These are phyloP conservation scores for Ctenomys sociabilis DNA, from an alignment of 2,113 vertebrate genomes.

Conservation along the genomic window DNA sequence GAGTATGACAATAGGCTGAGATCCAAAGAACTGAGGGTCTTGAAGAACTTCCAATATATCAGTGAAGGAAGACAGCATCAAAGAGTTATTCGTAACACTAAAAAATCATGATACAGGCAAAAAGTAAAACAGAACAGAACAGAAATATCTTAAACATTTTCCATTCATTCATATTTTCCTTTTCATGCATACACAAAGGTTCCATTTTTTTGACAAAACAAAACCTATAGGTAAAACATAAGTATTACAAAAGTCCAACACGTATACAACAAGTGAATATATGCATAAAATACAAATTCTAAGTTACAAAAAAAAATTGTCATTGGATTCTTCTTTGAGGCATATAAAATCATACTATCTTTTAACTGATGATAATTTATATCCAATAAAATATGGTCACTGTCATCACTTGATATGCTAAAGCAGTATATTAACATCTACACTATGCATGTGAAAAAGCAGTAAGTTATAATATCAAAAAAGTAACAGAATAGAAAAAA, in stretches of 20 bases:
- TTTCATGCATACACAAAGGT: background rate
- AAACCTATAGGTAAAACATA: background rate
- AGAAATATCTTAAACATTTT: conserved; percentile 2
- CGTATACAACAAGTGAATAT: background rate
- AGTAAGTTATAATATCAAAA: background rate
- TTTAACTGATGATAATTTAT: background rate
- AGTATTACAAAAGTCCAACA: background rate
- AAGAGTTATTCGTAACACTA: background rate
- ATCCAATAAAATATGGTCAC: background rate
- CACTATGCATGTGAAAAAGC: background rate
- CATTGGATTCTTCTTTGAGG: background rate
- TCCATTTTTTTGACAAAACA: background rate
- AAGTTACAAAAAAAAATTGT: background rate
- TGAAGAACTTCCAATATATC: background rate
- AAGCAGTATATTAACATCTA: background rate
- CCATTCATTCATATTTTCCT: background rate
- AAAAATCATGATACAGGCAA: background rate
- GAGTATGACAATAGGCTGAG: background rate
- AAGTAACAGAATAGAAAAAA: background rate
- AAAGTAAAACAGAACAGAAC: background rate
- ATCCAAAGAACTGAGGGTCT: background rate
- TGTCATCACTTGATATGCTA: background rate
- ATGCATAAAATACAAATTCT: background rate
- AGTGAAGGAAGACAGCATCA: background rate
- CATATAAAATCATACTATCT: background rate